Conservation (phyloP, 2,888 invertebrate species). For the Ganaspis brasiliensis region DNA sequence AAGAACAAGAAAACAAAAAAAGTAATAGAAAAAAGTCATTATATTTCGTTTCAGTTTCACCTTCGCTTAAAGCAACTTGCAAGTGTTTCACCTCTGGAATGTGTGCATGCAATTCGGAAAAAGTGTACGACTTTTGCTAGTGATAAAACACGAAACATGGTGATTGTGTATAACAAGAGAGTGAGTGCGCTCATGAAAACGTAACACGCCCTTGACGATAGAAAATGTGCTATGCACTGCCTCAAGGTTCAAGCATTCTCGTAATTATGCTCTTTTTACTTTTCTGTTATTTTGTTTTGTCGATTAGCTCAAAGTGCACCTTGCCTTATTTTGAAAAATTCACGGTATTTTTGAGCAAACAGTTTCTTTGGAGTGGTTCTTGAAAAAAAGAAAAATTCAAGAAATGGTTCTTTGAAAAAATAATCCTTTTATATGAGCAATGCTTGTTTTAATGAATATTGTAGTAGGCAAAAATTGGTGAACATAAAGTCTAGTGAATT, state of each 20-base stretch:
- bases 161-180: slow-evolving; percentile 41
- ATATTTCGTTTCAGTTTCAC: background rate
- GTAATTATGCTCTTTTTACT: slow-evolving; percentile 19
- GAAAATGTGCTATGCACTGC: slow-evolving; percentile 23
- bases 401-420: background rate
- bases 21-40: background rate
- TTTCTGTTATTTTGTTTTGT: slow-evolving; percentile 18
- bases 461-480: too few relatives aligned
- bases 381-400: background rate
- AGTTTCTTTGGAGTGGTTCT: background rate
- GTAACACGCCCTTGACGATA: slow-evolving; percentile 31
- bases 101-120: background rate
- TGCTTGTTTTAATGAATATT: too few relatives aligned
- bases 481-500: too few relatives aligned
- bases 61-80: background rate
- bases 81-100: background rate
- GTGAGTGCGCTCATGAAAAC: slow-evolving; percentile 39
- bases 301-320: slow-evolving; percentile 18
- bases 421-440: too few relatives aligned
- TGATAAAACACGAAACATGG: slow-evolving; percentile 29
- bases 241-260: slow-evolving; percentile 31
- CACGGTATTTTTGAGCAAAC: background rate
- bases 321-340: background rate
- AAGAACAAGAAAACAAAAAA: background rate
- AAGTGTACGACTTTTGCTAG: background rate